A percentile compares a stretch with the other conserved stretches of the same genome.
These are phyloP conservation scores for Galaxea fascicularis DNA, from an alignment of 92 coral and sea anemone species.

Conservation along the genomic window DNA sequence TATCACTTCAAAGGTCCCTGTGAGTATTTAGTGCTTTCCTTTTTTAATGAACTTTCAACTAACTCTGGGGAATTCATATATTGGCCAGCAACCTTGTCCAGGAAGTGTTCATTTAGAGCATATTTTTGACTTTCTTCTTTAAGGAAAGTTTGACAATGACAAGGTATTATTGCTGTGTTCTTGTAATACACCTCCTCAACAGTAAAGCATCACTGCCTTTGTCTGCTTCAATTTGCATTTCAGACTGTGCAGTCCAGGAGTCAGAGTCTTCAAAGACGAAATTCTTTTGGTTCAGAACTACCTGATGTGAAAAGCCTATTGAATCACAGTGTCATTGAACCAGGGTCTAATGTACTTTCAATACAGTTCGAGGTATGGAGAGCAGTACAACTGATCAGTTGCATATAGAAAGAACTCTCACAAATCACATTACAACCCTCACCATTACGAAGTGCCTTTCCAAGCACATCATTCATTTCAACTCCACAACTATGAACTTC, in stretches of 20 bases:
- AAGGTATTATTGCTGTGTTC: too few species aligned
- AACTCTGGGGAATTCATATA: background rate
- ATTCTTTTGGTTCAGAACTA: slow-evolving; percentile 40
- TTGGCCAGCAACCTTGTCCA: background rate
- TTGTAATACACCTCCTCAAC: too few species aligned
- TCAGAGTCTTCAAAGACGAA: slow-evolving; percentile 23
- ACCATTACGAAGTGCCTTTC: too few species aligned
- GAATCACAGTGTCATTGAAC: slow-evolving; percentile 56
- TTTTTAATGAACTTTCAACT: background rate
- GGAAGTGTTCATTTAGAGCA: too few species aligned
- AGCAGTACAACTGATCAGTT: background rate
- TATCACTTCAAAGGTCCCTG: slow-evolving; percentile 1
- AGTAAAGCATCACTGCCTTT: too few species aligned
- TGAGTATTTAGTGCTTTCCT: background rate
- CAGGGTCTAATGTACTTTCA: slow-evolving; percentile 73
- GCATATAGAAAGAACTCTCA: background rate
- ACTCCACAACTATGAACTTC: too few species aligned
- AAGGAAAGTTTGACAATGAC: too few species aligned
- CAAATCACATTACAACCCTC: background rate
- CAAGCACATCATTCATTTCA: too few species aligned
- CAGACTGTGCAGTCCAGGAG: slow-evolving; percentile 19
- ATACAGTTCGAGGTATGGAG: slow-evolving; percentile 72
- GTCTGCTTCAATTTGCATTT: background rate
- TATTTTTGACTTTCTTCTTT: too few species aligned
- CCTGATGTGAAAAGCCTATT: slow-evolving; percentile 72